Base-by-base conservation (phyloP, 2,113 vertebrate genomes). In the Archocentrus centrarchus region DNA sequence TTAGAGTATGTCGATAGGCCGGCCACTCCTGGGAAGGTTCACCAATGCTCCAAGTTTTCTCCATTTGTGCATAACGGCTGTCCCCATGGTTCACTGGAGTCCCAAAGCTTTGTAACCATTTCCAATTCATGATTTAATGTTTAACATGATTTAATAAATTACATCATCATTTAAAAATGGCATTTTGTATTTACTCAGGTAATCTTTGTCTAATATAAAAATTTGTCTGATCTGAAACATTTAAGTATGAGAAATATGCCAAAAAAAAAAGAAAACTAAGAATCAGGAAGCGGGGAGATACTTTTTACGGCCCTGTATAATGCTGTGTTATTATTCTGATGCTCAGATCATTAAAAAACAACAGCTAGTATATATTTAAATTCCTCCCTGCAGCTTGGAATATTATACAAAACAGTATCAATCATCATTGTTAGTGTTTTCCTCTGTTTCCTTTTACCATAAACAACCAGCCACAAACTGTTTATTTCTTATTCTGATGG, bases 401-500 rank as follows among this genome's bases (percentile, higher is more conserved):
- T 77, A 57, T 81, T 80, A 57, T 35, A 75, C 55, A 47, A 73
- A 47, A 60, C 44, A 53, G 2, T 57, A 75, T 85, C 68, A 82
- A n/a, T 83, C 57, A 75, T 27, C 32, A 5, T 27, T 39, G 55
- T 55, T 32, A 15, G 2, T 68, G 27, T 22, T 5, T 80, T 83
- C 82, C 22, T 18, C 50, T 57, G 58, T 17, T 3, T 24, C 17
- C 27, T 39, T 14, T n/a, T 5, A 44, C 53, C 20, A n/a, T 24
- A 75, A 79, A 89, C 81, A 80, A 24, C 55, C 63, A 24, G 63
- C 59, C 41, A 44, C 63, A 86, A 53, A 27, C 14, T 14, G 55
- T 76, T 81, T 63, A 35, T 59, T 68, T 86, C 57, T 75, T 57
- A 11, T 59, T 61, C 14, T 80, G 82, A 83, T 55, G 50, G 20